Conservation (phyloP, 2,888 invertebrate genomes). For the Ectemnius lituratus region DNA sequence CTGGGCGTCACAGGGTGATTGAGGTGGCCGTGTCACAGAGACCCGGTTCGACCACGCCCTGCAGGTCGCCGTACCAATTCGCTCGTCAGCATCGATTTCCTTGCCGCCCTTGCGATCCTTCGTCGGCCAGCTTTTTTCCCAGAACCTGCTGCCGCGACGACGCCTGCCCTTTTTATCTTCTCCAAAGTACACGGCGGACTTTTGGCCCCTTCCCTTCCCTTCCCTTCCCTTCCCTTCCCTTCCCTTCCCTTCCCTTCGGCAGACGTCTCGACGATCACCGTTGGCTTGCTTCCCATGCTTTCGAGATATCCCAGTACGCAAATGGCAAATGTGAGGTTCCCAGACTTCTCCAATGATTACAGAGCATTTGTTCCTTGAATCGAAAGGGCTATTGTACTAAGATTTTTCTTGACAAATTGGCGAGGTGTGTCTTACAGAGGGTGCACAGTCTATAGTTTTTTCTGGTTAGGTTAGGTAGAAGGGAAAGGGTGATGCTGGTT, state of each 20-base stretch:
- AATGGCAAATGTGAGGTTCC: neutral
- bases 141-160: no score
- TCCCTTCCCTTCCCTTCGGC: no score
- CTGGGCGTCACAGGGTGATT: conserved; percentile 74
- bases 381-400: conserved; percentile 10
- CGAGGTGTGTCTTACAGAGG: no score
- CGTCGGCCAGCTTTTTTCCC: conserved; percentile 2
- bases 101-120: conserved; percentile 33
- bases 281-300: neutral
- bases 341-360: neutral
- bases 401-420: no score
- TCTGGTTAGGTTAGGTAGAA: no score
- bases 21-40: conserved; percentile 74
- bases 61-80: conserved; percentile 64
- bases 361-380: conserved; percentile 23
- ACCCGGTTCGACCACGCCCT: conserved; percentile 72
- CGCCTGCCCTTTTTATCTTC: no score
- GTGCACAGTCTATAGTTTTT: no score
- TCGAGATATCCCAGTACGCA: neutral
- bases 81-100: conserved; percentile 64
- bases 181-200: no score
- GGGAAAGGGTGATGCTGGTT: conserved; percentile 30
- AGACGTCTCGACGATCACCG: no score
- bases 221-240: no score
- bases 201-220: no score